These are phyloP conservation scores for Brenthis daphne DNA, from an alignment of 2,888 invertebrate genomes.

Conservation along the genomic window DNA sequence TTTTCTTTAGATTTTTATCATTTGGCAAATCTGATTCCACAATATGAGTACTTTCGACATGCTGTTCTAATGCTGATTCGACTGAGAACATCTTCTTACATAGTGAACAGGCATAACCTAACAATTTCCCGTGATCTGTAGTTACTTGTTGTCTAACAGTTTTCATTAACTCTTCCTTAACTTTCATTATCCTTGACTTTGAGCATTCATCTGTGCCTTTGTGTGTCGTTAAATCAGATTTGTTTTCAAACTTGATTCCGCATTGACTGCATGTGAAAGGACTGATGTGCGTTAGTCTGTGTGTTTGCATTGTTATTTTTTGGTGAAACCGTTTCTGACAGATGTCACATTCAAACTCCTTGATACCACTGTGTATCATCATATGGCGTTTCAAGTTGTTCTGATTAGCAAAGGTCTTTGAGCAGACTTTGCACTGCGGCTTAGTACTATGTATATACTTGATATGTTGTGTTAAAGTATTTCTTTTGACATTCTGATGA, in stretches of 20 bases:
- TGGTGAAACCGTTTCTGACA: conserved; percentile 74
- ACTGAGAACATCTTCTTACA: conserved; percentile 77
- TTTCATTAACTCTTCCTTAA: conserved; percentile 70
- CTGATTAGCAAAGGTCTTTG: conserved; percentile 75
- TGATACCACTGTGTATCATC: conserved; percentile 73
- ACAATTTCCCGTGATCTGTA: conserved; percentile 64
- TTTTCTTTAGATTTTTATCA: conserved; percentile 57
- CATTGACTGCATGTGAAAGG: conserved; percentile 67
- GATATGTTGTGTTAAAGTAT: conserved; percentile 72
- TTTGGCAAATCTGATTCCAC: conserved; percentile 62
- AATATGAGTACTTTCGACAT: conserved; percentile 69
- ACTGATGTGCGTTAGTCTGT: conserved; percentile 69
- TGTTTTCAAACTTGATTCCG: conserved; percentile 60
- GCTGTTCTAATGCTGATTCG: conserved; percentile 70
- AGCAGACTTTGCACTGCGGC: conserved; percentile 67
- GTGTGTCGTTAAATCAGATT: conserved; percentile 52
- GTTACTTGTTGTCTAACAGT: conserved; percentile 72
- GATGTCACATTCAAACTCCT: conserved; percentile 75
- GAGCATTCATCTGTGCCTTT: conserved; percentile 59
- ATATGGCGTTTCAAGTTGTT: conserved; percentile 77
- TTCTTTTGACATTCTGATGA: conserved; percentile 64
- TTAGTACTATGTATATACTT: conserved; percentile 74
- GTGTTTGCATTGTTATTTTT: conserved; percentile 78
- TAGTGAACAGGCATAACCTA: conserved; percentile 72
- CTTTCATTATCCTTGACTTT: conserved; percentile 59